Base-by-base conservation (phyloP, 2,797 vertebrate genomes). In the Tragopan temminckii region DNA sequence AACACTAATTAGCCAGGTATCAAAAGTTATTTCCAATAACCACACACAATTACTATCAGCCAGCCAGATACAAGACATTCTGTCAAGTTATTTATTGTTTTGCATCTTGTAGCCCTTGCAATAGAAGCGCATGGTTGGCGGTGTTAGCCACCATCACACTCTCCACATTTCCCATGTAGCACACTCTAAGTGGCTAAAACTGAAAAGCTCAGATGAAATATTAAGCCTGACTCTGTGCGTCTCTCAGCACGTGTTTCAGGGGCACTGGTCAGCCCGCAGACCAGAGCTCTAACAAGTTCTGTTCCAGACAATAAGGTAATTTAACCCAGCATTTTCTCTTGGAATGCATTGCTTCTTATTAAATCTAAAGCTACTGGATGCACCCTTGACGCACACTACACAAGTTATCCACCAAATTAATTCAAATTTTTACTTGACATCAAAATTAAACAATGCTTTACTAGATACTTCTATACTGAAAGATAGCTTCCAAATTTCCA, bases 21-120 rank as follows among this genome's bases (percentile, higher is more conserved):
- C 17, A 63, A 69, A 69, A 58, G 53, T 71, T 74, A 36, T 46
- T 83, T 78, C 27, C 25, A 55, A 42, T 38, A 86, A 2, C 15
- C 18, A 80, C 0, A 0, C 13, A 63, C 31, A 76, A 31, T 15
- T 33, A 27, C 8, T 25, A 52, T 16, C 46, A 89, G 31, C 29
- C 91, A 85, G 55, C 35, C 31, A 35, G n/a, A 71, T 0, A 0
- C n/a, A 67, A 12, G 33, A 80, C 77, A 24, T 29, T 29, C 61
- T 63, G 38, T 7, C 52, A 76, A 72, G 29, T 42, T 45, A 5
- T 40, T 43, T 46, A 52, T 11, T 0, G 0, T 27, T 90, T 86
- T 72, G 45, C 27, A 48, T 21, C 24, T 58, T 19, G 16, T 2
- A 72, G 33, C 48, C 67, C 61, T 25, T 68, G 42, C 42, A 77